Percentiles rank a stretch among this genome's conserved stretches.
These are phyloP conservation scores for Cyprinella venusta DNA, from an alignment of 2,797 vertebrate species.

Conservation along the genomic window DNA sequence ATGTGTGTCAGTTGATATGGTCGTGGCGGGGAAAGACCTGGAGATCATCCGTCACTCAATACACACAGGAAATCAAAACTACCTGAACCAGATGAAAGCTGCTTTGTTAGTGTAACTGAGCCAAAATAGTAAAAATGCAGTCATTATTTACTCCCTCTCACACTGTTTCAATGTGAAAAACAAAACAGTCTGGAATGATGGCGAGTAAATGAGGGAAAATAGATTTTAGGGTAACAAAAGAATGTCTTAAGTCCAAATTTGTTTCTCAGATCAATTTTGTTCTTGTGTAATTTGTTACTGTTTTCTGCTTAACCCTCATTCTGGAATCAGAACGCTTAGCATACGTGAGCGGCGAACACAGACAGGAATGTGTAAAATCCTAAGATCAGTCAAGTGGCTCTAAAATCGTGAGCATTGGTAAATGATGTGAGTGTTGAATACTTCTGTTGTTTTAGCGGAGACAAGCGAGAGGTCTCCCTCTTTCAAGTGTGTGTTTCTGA, in stretches of 20 bases:
- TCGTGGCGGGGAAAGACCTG: not conserved
- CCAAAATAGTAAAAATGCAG: not conserved
- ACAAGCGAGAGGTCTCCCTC: not conserved
- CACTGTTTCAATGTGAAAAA: not conserved
- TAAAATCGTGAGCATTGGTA: not conserved
- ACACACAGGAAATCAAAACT: constrained; percentile 29
- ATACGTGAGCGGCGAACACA: not conserved
- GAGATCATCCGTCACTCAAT: not conserved
- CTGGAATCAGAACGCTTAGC: not conserved
- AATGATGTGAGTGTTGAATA: not conserved
- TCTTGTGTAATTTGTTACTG: not conserved
- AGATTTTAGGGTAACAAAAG: not conserved
- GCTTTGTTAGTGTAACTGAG: constrained; percentile 10
- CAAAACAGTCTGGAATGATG: not conserved
- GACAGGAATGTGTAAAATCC: constrained; percentile 27
- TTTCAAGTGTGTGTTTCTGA: not conserved
- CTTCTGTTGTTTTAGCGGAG: constrained; percentile 7
- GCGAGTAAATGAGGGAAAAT: not conserved
- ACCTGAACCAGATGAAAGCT: not conserved
- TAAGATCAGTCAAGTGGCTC: constrained; percentile 15
- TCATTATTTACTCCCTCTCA: not conserved
- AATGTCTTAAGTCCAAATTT: not conserved
- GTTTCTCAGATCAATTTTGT: not conserved
- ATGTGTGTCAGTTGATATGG: not conserved
- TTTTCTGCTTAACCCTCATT: not conserved